Evolutionary conservation across 2,888 invertebrate species (phyloP), one percentile per base, ranked within the genome.

Genomic region (Corbicula japonica): DNA sequence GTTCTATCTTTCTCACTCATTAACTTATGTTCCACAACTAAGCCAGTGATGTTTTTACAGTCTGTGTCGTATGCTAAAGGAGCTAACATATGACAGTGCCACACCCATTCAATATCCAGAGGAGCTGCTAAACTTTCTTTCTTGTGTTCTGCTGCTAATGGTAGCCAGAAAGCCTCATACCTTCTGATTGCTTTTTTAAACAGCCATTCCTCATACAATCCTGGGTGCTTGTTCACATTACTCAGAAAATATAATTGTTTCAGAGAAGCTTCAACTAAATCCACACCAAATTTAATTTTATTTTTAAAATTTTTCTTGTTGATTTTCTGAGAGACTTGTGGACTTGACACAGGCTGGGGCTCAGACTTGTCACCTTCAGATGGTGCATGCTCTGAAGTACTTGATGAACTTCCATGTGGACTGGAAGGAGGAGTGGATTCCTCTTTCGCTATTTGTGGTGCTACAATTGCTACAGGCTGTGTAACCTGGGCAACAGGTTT

Each of bases 31-130:
- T 94, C 93, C 23, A 94, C 86, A 4, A 94, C 87, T 63, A 84
- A 87, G 5, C 91, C 89, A 10, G 90, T 88, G 18, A 92, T 48
- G 5, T 79, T 75, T 56, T 84, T 84, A 75, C 92, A 91, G 76
- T 92, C 93, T 46, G 87, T 82, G 65, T 84, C 87, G 83, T 93
- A 93, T 23, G 83, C 77, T 1, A 87, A 70, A 4, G 93, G 93
- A 0, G 93, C 88, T 61, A 94, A 80, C 89, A 93, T 87, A 74
- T 93, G 93, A 58, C 93, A 93, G 84, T 94, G 94, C 94, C 94
- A 94, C 3, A 94, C 90, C 94, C 94, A 94, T 80, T 94, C 94
- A 18, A 94, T 92, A 86, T 94, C 94, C 38, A 94, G 76, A 15
- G 94, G 94, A 1, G 94, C 94, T n/a, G 93, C 92, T 44, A 94